Evolutionary conservation across 2,888 invertebrate genomes (phyloP).

Genomic region (Camponotus fellah): DNA sequence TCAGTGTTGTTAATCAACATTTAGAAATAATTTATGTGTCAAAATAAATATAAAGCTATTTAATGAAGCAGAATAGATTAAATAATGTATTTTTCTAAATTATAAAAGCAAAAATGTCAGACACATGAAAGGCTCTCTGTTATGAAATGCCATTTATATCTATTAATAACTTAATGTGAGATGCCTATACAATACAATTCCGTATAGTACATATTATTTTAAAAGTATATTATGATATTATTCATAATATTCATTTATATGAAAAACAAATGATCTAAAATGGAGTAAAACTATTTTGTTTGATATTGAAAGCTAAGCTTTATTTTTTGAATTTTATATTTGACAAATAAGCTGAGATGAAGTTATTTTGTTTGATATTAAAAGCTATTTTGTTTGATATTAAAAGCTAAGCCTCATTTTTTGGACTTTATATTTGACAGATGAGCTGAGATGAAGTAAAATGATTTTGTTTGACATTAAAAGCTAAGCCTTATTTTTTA

Average conservation of each 20-base stretch:
- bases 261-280: slow-evolving; percentile 44
- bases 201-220: slow-evolving; percentile 62
- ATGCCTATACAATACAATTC: slow-evolving; percentile 38
- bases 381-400: slow-evolving; percentile 66
- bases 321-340: slow-evolving; percentile 25
- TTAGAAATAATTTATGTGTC: slow-evolving; percentile 75
- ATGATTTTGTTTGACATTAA: slow-evolving; percentile 69
- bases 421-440: background rate
- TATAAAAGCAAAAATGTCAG: slow-evolving; percentile 73
- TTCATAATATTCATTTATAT: slow-evolving; percentile 66
- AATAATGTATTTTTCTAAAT: slow-evolving; percentile 80
- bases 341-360: slow-evolving; percentile 13
- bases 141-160: slow-evolving; percentile 60
- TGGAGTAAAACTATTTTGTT: slow-evolving; percentile 59
- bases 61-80: slow-evolving; percentile 79
- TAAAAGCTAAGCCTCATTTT: slow-evolving; percentile 77
- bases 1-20: slow-evolving; percentile 70
- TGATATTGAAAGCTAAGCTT: slow-evolving; percentile 78
- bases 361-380: slow-evolving; percentile 68
- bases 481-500: slow-evolving; percentile 75
- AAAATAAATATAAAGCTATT: slow-evolving; percentile 80
- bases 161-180: slow-evolving; percentile 48
- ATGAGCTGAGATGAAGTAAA: slow-evolving; percentile 32
- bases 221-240: slow-evolving; percentile 56
- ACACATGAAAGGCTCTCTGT: slow-evolving; percentile 55